Conservation (phyloP, 2,797 vertebrate species). For the Sebastes cheni region DNA sequence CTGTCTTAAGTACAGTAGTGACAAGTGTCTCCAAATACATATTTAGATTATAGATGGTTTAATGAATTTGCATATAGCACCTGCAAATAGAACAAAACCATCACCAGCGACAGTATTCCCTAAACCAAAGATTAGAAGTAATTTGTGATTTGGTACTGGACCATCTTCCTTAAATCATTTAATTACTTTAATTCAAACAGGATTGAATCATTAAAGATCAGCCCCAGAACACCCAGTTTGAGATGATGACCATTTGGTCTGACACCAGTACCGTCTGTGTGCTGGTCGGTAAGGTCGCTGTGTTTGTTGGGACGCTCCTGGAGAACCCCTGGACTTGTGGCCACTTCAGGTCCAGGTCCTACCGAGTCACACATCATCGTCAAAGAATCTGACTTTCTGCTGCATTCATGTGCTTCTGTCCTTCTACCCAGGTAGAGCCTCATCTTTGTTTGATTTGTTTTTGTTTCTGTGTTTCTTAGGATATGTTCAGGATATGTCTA, state of each 20-base stretch:
- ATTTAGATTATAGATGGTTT: background rate
- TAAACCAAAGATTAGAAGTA: background rate
- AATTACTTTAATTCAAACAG: background rate
- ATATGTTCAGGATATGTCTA: too few species aligned
- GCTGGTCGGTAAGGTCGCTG: slow-evolving; percentile 72
- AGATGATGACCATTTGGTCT: background rate
- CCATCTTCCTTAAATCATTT: background rate
- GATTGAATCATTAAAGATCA: background rate
- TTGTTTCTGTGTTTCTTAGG: background rate
- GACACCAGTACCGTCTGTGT: slow-evolving; percentile 49
- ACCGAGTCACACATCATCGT: slow-evolving; percentile 62
- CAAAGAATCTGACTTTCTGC: slow-evolving; percentile 1
- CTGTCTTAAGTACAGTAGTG: background rate
- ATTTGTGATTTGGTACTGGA: background rate
- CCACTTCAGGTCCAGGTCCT: slow-evolving; percentile 83
- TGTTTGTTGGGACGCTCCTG: slow-evolving; percentile 80
- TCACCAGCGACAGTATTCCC: slow-evolving; percentile 12
- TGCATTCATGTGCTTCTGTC: background rate
- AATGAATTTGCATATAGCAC: background rate
- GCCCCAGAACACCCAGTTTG: slow-evolving; percentile 16
- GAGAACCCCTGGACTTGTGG: slow-evolving; percentile 80
- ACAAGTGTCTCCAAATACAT: slow-evolving; percentile 25
- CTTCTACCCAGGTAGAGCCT: background rate
- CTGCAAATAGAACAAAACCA: slow-evolving; percentile 4
- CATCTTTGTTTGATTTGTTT: background rate